Percentiles rank a stretch among this genome's conserved stretches.
Conservation (phyloP, 2,113 vertebrate genomes). For the Alouatta palliata region DNA sequence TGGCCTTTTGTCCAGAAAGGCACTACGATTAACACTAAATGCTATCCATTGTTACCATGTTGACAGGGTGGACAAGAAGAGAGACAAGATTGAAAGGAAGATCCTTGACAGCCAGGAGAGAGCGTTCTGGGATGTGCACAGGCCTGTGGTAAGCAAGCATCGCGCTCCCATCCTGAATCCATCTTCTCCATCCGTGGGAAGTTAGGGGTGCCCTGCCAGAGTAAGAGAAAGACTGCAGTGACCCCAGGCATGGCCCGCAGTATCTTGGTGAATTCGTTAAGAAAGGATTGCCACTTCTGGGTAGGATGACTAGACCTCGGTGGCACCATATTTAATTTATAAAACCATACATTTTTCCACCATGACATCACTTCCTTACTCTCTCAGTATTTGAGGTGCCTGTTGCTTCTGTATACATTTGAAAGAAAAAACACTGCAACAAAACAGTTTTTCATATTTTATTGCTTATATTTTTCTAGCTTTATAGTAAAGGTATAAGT, state of each 20-base stretch:
- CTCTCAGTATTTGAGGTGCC: not conserved
- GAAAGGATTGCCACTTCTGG: not conserved
- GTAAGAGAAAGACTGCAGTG: fast-evolving
- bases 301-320: not conserved
- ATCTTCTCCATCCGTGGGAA: not conserved
- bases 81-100: conserved; percentile 98
- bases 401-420: not conserved
- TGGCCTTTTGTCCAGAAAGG: not conserved
- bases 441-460: not conserved
- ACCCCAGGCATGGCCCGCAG: fast-evolving
- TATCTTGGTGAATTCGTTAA: not conserved
- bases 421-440: not conserved
- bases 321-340: not conserved
- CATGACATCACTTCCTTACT: not conserved
- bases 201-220: not conserved
- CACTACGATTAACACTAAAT: not conserved
- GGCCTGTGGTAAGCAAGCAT: conserved; percentile 93
- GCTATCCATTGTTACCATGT: conserved; percentile 28
- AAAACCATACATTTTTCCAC: not conserved
- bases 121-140: conserved; percentile 98
- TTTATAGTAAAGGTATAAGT: not conserved
- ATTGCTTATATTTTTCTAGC: not conserved
- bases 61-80: conserved; percentile 96
- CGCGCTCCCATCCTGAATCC: fast-evolving
- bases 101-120: conserved; percentile 98